phyloP scores from a whole-genome alignment of 2,888 invertebrate species.

The Leptopilina drosophilae region DNA sequence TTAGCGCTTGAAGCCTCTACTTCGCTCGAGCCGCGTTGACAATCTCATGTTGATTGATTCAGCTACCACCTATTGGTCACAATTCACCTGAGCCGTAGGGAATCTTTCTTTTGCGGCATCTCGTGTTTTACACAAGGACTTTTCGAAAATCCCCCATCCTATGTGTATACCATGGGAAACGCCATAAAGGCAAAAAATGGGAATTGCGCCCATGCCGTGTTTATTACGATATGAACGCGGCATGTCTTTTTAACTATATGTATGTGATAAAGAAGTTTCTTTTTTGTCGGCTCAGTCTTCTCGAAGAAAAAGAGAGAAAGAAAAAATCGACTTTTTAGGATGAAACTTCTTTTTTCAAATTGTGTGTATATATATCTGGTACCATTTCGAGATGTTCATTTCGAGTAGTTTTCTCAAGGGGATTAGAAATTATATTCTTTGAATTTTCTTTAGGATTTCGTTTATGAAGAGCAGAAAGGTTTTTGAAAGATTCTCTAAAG shows the following conservation, averaged over 20 bases:
- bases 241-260: slow-evolving; percentile 44
- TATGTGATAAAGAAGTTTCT: slow-evolving; percentile 26
- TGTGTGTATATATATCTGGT: background rate
- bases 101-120: slow-evolving; percentile 59
- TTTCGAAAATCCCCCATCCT: slow-evolving; percentile 46
- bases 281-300: slow-evolving; percentile 19
- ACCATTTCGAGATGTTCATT: background rate
- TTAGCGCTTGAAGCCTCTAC: slow-evolving; percentile 57
- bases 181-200: slow-evolving; percentile 56
- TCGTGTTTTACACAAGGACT: slow-evolving; percentile 49
- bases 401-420: slow-evolving; percentile 1
- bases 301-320: background rate
- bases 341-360: slow-evolving; percentile 16
- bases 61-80: slow-evolving; percentile 51
- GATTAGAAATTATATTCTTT: too few relatives aligned
- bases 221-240: slow-evolving; percentile 46
- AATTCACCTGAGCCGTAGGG: slow-evolving; percentile 56
- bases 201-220: slow-evolving; percentile 49
- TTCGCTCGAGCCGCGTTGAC: slow-evolving; percentile 54
- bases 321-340: background rate
- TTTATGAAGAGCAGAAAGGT: too few relatives aligned
- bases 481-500: too few relatives aligned
- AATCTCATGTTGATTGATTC: slow-evolving; percentile 60
- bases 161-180: slow-evolving; percentile 49
- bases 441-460: too few relatives aligned